phyloP scores from a whole-genome alignment of 2,797 vertebrate species.

The Pseudopleuronectes americanus region DNA sequence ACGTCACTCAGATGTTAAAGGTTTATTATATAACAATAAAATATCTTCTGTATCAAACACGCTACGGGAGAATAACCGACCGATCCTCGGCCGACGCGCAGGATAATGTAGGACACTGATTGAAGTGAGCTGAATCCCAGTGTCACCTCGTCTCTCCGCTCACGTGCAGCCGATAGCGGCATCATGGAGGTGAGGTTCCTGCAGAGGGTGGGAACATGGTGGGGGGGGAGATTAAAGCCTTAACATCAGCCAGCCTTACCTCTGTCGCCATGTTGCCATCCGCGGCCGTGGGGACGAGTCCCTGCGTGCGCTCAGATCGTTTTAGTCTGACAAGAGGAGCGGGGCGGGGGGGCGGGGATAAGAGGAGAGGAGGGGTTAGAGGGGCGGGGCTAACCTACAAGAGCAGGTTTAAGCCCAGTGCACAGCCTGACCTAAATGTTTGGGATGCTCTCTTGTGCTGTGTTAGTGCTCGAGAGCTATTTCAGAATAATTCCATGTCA shows the following conservation, averaged over 20 bases:
- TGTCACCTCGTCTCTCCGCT: not conserved
- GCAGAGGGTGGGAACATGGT: not conserved
- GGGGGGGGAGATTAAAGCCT: not conserved
- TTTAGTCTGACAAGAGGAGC: constrained; percentile 69
- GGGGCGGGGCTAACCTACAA: constrained; percentile 39
- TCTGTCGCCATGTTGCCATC: constrained; percentile 89
- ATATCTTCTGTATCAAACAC: too few relatives aligned
- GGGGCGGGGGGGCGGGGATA: not conserved
- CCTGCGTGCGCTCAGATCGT: constrained; percentile 66
- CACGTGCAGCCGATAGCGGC: not conserved
- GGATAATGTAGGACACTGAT: constrained; percentile 50
- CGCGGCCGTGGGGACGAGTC: constrained; percentile 73
- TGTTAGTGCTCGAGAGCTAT: too few relatives aligned
- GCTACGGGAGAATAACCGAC: too few relatives aligned
- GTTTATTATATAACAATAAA: not conserved
- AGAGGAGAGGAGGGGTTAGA: constrained; percentile 25
- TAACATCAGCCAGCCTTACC: constrained; percentile 70
- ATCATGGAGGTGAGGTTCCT: too few relatives aligned
- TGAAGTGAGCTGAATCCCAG: constrained; percentile 15
- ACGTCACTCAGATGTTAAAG: constrained; percentile 11
- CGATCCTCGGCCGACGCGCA: not conserved
- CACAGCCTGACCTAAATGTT: too few relatives aligned
- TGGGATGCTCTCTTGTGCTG: too few relatives aligned
- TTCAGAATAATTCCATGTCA: too few relatives aligned
- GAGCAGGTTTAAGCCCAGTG: not conserved